Evolutionary conservation across 2,797 vertebrate species (phyloP), one percentile per base, ranked within the genome.

Genomic region (Staurois parvus): DNA sequence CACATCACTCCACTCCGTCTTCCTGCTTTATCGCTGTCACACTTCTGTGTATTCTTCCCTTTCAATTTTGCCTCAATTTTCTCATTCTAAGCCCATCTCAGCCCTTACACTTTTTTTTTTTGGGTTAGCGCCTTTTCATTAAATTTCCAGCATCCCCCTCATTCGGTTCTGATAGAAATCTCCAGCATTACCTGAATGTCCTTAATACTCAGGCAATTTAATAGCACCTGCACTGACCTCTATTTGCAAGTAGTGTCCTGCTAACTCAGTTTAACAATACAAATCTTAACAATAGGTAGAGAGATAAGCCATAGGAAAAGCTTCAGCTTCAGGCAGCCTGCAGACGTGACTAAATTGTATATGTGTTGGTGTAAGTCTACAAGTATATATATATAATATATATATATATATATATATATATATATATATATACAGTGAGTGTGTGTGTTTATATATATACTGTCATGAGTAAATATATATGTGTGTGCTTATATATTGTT

Each of bases 201-300:
- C 81, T 83, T 83, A 83, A 87, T 83, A 79, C 68, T 67, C 70
- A 72, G 80, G 59, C 81, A 79, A 87, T 87, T 83, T 84, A 87
- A 83, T 79, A 84, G 81, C 62, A 87, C 73, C 76, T 74, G 52
- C 67, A 68, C 81, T 77, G 81, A 87, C 81, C 85, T 79, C 85
- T 87, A 87, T 87, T 87, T 87, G 76, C 76, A 87, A 87, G 76
- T 84, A 69, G 72, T 84, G 81, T 87, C 81, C 81, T 84, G 73
- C 85, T 75, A 83, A 86, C 80, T 83, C 75, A 37, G 40, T 79
- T 17, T 79, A 78, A 87, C 81, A 87, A 87, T 83, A 79, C 76
- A 79, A 26, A 74, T 11, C 64, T 73, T 42, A 79, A 87, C 81
- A 87, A 87, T 83, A 78, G 80, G 17, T 10, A 79, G 75, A 79